Evolutionary conservation across 2,888 invertebrate species (phyloP), one percentile per base, ranked within the genome.

Genomic region (Lepidonotus clava): DNA sequence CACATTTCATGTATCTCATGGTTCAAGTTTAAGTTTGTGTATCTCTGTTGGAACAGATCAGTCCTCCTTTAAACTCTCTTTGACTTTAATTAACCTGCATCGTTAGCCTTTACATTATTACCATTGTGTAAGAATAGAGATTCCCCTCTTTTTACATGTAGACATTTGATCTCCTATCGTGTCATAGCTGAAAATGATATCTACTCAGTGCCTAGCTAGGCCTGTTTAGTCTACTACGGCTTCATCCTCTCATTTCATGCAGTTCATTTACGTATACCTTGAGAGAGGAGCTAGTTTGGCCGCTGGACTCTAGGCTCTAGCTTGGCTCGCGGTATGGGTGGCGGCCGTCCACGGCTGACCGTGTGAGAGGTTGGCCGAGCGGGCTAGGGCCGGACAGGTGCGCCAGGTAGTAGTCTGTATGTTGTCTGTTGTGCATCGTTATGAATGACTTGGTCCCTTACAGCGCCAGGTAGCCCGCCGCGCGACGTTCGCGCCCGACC

Each of bases 391-490:
- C 18, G 46, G 6, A 5, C 34, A 1, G 11, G 53, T 56, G 61
- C 83, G 34, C 28, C 80, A 46, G 80, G 41, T n/a, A 24, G 24
- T 76, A 76, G 41, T 80, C 1, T 80, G 24, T 21, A 46, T 80
- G 80, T 83, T 83, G 83, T 83, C 41, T 83, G 80, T 53, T 71
- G 51, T 86, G 77, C 86, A 53, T 76, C 32, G 85, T 83, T 83
- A 76, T 86, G 56, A 77, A 34, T 61, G 40, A 76, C 36, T 51
- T 80, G 80, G 51, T 76, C 66, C 32, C 83, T 89, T 95, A 0
- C 95, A 99, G 98, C 97, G 96, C 99, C 99, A 89, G 98, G 98
- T 92, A 97, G 98, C 92, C 97, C 99, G 85, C 99, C 99, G 6
- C 96, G 97, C 91, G 98, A 98, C 95, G 98, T 99, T 61, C 97